Conservation (phyloP, 2,113 vertebrate genomes). For the Egretta garzetta region DNA sequence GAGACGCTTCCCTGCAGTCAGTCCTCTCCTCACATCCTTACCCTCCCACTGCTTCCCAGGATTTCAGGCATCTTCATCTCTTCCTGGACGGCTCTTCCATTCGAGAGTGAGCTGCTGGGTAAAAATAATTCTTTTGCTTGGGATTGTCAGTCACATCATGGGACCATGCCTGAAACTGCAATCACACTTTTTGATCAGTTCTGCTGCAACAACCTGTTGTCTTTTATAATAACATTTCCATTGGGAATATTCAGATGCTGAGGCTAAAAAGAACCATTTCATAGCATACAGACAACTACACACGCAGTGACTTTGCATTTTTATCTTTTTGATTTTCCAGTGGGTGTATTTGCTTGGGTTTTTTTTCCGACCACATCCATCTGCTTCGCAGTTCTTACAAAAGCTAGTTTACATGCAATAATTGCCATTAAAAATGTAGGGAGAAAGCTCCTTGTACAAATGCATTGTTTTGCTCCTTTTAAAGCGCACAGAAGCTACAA, state of each 20-base stretch:
- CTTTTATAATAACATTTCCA: slow-evolving; percentile 49
- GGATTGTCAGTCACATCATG: slow-evolving; percentile 1
- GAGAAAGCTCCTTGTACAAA: not conserved
- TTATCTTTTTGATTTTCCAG: slow-evolving; percentile 64
- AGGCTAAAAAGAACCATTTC: slow-evolving; percentile 41
- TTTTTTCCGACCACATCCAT: slow-evolving; percentile 47
- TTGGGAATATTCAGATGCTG: slow-evolving; percentile 44
- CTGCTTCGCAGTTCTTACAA: slow-evolving; percentile 26
- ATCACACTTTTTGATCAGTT: slow-evolving; percentile 46
- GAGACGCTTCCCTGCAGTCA: not conserved
- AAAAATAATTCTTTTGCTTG: not conserved
- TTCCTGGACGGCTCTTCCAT: not conserved
- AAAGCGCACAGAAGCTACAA: not conserved
- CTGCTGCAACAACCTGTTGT: slow-evolving; percentile 53
- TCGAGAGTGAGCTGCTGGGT: not conserved
- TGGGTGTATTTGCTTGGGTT: slow-evolving; percentile 2
- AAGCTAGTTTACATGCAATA: slow-evolving; percentile 50
- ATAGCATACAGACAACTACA: slow-evolving; percentile 31
- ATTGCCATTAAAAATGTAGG: slow-evolving; percentile 47
- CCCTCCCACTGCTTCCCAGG: not conserved
- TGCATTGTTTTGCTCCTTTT: slow-evolving; percentile 4
- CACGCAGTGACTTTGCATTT: slow-evolving; percentile 53
- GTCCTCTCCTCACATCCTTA: not conserved
- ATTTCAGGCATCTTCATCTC: not conserved
- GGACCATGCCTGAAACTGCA: not conserved